A percentile compares a stretch with the other conserved stretches of the same genome.
phyloP scores from a whole-genome alignment of 2,113 vertebrate genomes.

The human (Homo sapiens) region DNA sequence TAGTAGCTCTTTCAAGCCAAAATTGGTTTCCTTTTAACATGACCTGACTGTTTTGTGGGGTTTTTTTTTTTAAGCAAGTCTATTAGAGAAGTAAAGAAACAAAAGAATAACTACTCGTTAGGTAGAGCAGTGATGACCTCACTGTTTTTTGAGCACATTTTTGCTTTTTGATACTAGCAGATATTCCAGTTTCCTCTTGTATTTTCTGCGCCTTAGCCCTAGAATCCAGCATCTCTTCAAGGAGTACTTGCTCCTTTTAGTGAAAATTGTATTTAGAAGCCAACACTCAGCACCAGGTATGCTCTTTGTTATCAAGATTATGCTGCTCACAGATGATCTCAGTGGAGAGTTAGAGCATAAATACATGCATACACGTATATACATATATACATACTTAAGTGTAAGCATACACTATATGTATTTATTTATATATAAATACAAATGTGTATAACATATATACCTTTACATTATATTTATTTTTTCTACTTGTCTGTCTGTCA shows the following conservation, averaged over 20 bases:
- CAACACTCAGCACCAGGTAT: not conserved
- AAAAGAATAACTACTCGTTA: too few relatives aligned
- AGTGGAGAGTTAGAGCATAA: not conserved
- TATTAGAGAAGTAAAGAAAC: too few relatives aligned
- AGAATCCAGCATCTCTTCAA: not conserved
- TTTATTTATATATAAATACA: not conserved
- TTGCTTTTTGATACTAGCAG: not conserved
- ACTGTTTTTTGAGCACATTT: not conserved
- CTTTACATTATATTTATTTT: not conserved
- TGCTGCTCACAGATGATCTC: not conserved
- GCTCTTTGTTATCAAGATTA: not conserved
- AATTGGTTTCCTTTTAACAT: not conserved
- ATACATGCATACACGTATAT: not conserved
- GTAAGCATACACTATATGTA: not conserved
- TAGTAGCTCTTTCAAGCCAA: not conserved
- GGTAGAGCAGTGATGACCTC: too few relatives aligned
- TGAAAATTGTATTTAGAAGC: not conserved
- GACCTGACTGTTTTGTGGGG: not conserved
- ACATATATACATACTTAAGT: too few relatives aligned
- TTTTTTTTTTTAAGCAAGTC: not conserved
- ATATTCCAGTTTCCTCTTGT: not conserved
- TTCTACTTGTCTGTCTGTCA: not conserved
- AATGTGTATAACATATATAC: not conserved
- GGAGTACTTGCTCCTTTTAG: not conserved
- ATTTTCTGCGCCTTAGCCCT: not conserved